These are phyloP conservation scores for Leptosomus discolor DNA, from an alignment of 2,113 vertebrate species.

Conservation along the genomic window DNA sequence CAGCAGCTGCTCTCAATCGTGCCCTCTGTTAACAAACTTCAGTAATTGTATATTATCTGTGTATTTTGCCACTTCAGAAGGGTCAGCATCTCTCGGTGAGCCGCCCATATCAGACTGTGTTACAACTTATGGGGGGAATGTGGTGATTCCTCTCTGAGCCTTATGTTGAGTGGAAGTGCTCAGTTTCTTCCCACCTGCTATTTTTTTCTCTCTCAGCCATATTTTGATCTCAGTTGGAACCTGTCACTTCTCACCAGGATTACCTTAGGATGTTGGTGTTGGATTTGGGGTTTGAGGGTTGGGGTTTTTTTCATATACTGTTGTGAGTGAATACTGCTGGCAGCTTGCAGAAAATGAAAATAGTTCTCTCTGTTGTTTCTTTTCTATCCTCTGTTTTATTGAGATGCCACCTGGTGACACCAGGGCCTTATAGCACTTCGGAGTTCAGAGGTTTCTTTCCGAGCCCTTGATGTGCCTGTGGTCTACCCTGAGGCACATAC, in stretches of 20 bases:
- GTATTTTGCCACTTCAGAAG: background rate
- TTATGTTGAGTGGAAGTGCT: background rate
- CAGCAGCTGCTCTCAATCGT: background rate
- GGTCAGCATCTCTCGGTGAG: background rate
- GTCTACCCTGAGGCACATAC: background rate
- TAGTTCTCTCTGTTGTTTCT: background rate
- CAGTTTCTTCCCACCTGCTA: background rate
- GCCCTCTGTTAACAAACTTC: background rate
- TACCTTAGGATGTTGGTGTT: background rate
- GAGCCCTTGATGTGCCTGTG: background rate
- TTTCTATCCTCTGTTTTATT: background rate
- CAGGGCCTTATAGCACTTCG: background rate
- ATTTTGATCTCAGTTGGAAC: background rate
- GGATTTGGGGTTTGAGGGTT: background rate
- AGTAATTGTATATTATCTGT: background rate
- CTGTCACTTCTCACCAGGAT: background rate
- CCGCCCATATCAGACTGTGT: background rate
- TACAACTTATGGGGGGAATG: background rate
- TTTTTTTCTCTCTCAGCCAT: background rate
- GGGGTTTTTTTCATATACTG: rapidly evolving
- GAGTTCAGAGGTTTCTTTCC: background rate
- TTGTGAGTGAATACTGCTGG: background rate
- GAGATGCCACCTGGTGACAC: background rate
- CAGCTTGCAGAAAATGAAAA: background rate
- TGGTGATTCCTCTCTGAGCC: background rate